These are phyloP conservation scores for Leucophora obtusa DNA, from an alignment of 2,888 invertebrate genomes.

Conservation along the genomic window DNA sequence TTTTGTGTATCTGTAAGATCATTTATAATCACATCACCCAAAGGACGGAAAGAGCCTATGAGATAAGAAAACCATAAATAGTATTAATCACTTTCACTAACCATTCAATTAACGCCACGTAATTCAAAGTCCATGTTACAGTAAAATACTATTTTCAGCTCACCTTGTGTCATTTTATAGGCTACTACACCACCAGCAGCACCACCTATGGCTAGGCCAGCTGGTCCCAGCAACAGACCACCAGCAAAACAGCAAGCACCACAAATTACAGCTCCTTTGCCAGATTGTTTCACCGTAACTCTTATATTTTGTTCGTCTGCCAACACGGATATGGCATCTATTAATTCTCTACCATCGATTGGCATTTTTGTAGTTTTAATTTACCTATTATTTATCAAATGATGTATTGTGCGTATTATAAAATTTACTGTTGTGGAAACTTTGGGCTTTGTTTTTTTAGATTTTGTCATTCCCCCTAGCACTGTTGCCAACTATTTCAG, in stretches of 20 bases:
- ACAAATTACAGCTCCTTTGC: slow-evolving; percentile 75
- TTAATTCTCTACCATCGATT: slow-evolving; percentile 74
- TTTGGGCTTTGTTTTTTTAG: background rate
- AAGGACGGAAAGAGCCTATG: slow-evolving; percentile 74
- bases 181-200: slow-evolving; percentile 75
- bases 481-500: too few relatives aligned
- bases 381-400: slow-evolving; percentile 3
- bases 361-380: slow-evolving; percentile 70
- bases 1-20: slow-evolving; percentile 74
- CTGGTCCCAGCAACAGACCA: slow-evolving; percentile 75
- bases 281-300: slow-evolving; percentile 73
- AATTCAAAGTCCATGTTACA: slow-evolving; percentile 32
- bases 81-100: slow-evolving; percentile 1
- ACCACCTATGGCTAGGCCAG: slow-evolving; percentile 76
- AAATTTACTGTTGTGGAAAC: background rate
- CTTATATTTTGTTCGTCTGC: slow-evolving; percentile 75
- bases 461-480: too few relatives aligned
- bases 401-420: slow-evolving; percentile 24
- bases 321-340: slow-evolving; percentile 75
- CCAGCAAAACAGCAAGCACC: slow-evolving; percentile 75
- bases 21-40: slow-evolving; percentile 76
- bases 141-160: background rate
- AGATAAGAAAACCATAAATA: background rate
- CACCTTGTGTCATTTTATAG: slow-evolving; percentile 74
- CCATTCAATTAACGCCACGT: slow-evolving; percentile 20